Base-by-base conservation (phyloP, 2,888 invertebrate genomes). In the Lasioglossum leucozonium region DNA sequence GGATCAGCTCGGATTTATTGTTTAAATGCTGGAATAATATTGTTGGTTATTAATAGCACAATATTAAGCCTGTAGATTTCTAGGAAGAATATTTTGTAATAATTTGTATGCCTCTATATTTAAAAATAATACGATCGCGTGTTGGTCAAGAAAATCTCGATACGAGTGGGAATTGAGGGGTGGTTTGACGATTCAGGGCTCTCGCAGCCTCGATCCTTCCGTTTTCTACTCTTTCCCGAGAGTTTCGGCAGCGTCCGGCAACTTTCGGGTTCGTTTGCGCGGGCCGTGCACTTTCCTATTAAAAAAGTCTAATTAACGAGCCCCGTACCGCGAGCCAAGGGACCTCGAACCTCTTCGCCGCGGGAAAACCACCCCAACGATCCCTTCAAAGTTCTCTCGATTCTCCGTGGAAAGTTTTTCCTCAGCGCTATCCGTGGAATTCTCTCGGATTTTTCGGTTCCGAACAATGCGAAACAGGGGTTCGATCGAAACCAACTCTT, bases 251-350 rank as follows among this genome's bases (percentile, higher is more conserved):
- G 47, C 47, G 47, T 18, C 18, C 58, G 58, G 26, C 13, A 58
- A 65, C 65, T 65, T 65, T 34, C 65, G 8, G 34, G 51, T 10
- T 51, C 22, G 65, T 30, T 34, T 65, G 65, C 8, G 65, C 16
- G 8, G 18, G 8, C 65, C 18, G 58, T 13, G 13, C 65, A 30
- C 16, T 65, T 65, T 65, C 34, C 65, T 30, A 65, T 65, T 65
- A 65, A 65, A 65, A 65, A 65, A 65, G 65, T 65, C 65, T 65
- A 65, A 65, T 65, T 65, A 65, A 65, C 65, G 18, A 30, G 34
- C 62, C 22, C 51, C 22, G 22, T 51, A 51, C 22, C 0, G 51
- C 51, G 22, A 51, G 6, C 6, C 30, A 34, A 34, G 16, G 62
- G 62, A 65, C 34, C 18, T 22, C 51, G 51, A 51, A n/a, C 51